Conservation (phyloP, 2,888 invertebrate genomes). For the Leucoma salicis region DNA sequence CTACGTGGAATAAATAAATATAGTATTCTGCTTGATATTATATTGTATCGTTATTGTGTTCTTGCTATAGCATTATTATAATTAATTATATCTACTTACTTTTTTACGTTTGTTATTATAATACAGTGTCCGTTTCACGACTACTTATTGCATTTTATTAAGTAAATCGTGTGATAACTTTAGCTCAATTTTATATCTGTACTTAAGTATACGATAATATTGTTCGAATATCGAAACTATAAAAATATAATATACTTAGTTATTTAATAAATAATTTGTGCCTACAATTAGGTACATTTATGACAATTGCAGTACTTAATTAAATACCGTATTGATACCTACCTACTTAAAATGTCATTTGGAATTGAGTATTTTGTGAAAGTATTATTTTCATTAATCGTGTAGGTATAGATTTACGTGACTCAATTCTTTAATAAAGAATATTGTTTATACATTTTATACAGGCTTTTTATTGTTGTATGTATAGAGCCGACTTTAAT, state of each 20-base stretch:
- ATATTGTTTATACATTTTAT: background rate
- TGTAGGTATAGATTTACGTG: background rate
- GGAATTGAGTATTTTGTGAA: constrained; percentile 21
- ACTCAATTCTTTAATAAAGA: background rate
- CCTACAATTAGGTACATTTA: constrained; percentile 8
- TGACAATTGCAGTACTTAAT: constrained; percentile 22
- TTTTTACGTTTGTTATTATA: constrained; percentile 36
- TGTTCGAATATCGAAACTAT: constrained; percentile 60
- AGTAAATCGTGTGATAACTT: constrained; percentile 61
- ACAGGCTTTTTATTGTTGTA: no score
- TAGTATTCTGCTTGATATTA: constrained; percentile 46
- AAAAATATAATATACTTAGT: constrained; percentile 10
- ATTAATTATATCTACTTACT: constrained; percentile 24
- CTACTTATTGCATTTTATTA: constrained; percentile 57
- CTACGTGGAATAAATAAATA: constrained; percentile 51
- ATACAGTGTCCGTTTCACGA: constrained; percentile 51
- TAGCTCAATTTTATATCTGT: constrained; percentile 71
- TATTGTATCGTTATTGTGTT: constrained; percentile 48
- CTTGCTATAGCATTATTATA: constrained; percentile 59
- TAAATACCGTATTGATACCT: constrained; percentile 22
- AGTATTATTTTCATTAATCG: constrained; percentile 19
- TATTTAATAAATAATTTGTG: constrained; percentile 14
- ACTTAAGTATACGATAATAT: constrained; percentile 60
- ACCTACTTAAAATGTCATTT: constrained; percentile 26
- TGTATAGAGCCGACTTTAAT: background rate